phyloP scores from a whole-genome alignment of 2,797 vertebrate genomes.

The Dryobates pubescens region DNA sequence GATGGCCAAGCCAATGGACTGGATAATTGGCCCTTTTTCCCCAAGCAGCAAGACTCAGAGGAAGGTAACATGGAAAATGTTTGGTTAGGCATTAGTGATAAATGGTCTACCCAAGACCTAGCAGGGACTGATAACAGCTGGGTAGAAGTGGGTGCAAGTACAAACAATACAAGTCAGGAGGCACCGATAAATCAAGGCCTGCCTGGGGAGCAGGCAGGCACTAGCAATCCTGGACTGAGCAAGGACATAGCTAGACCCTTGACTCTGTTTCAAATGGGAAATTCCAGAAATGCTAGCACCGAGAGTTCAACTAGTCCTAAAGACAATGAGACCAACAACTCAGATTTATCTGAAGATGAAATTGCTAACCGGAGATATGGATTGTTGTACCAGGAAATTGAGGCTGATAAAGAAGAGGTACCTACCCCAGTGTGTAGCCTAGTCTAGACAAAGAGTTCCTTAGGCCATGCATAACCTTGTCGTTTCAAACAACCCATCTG shows the following conservation, averaged over 20 bases:
- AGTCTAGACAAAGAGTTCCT: constrained; percentile 80
- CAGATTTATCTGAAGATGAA: constrained; percentile 98
- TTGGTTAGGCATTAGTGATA: constrained; percentile 76
- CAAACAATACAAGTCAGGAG: constrained; percentile 44
- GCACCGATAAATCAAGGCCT: constrained; percentile 30
- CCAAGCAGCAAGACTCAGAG: constrained; percentile 61
- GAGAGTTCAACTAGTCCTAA: constrained; percentile 80
- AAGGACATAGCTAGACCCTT: constrained; percentile 65
- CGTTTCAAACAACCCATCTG: constrained; percentile 53
- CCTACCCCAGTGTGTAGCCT: constrained; percentile 82
- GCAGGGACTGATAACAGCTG: constrained; percentile 58
- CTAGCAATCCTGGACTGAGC: constrained; percentile 27
- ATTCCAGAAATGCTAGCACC: constrained; percentile 75
- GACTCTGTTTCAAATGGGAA: constrained; percentile 68
- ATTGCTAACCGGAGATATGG: constrained; percentile 94
- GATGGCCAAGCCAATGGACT: constrained; percentile 72
- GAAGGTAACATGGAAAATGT: constrained; percentile 54
- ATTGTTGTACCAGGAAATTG: constrained; percentile 94
- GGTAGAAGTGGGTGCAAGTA: constrained; percentile 47
- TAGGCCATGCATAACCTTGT: constrained; percentile 77
- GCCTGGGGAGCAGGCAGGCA: constrained; percentile 43
- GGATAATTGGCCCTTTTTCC: constrained; percentile 74
- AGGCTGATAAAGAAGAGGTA: constrained; percentile 96
- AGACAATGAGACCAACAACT: constrained; percentile 89
- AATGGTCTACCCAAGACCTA: constrained; percentile 71